Conservation (phyloP, 2,113 vertebrate genomes). For the Hippoglossus stenolepis region DNA sequence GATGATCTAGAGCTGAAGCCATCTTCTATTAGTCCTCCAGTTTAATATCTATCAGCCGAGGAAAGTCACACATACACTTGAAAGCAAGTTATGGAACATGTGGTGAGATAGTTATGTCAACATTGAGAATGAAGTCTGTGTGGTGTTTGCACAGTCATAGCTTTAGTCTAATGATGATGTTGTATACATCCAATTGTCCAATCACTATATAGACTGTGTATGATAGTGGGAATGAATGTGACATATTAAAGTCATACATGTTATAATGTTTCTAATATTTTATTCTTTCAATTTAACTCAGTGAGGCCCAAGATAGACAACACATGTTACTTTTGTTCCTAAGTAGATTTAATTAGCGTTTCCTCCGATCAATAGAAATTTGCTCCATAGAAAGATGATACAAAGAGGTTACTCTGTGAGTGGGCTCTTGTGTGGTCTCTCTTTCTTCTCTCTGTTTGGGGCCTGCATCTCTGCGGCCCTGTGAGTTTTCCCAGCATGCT, state of each 20-base stretch:
- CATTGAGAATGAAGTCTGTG: too few species aligned
- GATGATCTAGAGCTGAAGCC: too few species aligned
- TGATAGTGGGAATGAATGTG: too few species aligned
- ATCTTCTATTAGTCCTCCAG: too few species aligned
- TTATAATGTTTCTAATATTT: too few species aligned
- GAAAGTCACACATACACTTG: too few species aligned
- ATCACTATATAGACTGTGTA: neutral
- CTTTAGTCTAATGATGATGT: neutral
- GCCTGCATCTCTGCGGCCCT: constrained; percentile 42
- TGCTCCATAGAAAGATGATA: neutral
- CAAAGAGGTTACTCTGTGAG: constrained; percentile 39
- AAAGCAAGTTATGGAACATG: neutral
- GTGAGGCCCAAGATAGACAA: too few species aligned
- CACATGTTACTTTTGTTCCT: neutral
- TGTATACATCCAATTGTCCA: neutral
- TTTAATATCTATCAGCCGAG: too few species aligned
- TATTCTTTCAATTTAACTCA: too few species aligned
- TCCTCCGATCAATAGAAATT: constrained; percentile 8
- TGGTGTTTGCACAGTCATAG: too few species aligned
- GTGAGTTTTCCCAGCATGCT: constrained; percentile 78
- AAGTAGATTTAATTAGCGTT: neutral
- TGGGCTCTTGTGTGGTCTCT: constrained; percentile 37
- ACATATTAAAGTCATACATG: too few species aligned
- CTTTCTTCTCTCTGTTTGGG: constrained; percentile 21
- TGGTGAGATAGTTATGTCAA: too few species aligned